phyloP scores from a whole-genome alignment of 2,888 invertebrate species.

The Andrena dorsata region DNA sequence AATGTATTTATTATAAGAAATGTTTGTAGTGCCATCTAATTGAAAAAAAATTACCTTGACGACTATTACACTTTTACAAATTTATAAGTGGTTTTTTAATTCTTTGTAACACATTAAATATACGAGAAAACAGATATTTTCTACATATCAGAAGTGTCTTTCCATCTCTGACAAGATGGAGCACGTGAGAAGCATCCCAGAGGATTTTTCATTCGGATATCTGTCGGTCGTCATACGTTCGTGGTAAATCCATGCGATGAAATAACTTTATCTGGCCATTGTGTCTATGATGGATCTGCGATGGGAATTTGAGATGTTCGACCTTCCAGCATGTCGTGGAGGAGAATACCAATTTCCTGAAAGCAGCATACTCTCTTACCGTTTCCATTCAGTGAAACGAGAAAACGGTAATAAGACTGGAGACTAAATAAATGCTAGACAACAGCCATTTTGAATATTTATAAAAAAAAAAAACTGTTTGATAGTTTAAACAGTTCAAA shows the following conservation, averaged over 20 bases:
- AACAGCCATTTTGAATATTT: not conserved
- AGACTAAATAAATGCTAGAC: too few species aligned
- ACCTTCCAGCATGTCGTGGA: constrained; percentile 82
- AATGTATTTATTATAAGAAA: not conserved
- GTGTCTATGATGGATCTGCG: constrained; percentile 79
- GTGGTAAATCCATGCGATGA: not conserved
- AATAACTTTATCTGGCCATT: constrained; percentile 5
- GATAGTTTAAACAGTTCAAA: not conserved
- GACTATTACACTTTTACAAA: not conserved
- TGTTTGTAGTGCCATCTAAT: not conserved
- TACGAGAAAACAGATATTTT: not conserved
- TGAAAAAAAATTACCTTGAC: not conserved
- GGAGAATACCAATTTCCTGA: constrained; percentile 81
- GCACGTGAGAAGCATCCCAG: constrained; percentile 24
- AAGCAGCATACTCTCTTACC: constrained; percentile 42
- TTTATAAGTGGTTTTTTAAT: not conserved
- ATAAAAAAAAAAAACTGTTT: not conserved
- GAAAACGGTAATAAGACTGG: not conserved
- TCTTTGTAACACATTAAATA: not conserved
- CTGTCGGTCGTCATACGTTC: not conserved
- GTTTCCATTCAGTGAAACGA: not conserved
- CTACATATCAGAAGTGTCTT: not conserved
- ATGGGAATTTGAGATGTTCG: constrained; percentile 79
- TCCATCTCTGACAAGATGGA: constrained; percentile 13
- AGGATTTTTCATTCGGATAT: not conserved